Evolutionary conservation across 2,113 vertebrate species (phyloP).

Genomic region (Lamprotornis superbus): DNA sequence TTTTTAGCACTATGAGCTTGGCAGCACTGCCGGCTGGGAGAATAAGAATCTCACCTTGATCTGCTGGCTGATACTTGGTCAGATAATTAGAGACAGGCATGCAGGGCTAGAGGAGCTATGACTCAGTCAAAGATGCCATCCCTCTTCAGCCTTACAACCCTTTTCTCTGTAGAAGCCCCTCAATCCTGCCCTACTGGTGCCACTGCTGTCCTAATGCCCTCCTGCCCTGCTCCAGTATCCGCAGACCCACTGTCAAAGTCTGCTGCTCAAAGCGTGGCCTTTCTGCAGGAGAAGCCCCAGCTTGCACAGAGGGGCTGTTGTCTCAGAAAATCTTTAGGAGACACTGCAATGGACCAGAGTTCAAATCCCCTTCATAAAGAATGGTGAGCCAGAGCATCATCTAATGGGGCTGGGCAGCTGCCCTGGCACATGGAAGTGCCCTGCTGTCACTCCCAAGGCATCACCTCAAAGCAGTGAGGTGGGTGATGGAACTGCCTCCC

Average conservation of each 20-base stretch:
- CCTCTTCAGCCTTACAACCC: neutral
- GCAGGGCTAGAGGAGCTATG: neutral
- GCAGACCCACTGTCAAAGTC: neutral
- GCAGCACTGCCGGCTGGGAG: neutral
- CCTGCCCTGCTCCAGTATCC: neutral
- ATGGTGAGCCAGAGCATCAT: neutral
- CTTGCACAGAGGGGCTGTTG: neutral
- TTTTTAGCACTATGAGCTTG: neutral
- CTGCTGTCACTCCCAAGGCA: neutral
- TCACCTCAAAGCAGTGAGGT: neutral
- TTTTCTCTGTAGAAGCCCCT: neutral
- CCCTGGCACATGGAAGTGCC: neutral
- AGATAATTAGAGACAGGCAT: neutral
- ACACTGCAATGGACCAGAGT: neutral
- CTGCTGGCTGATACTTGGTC: neutral
- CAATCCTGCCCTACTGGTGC: neutral
- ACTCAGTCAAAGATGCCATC: neutral
- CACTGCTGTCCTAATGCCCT: neutral
- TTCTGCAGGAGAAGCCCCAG: neutral
- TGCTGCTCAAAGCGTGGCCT: rapidly evolving
- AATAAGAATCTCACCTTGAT: neutral
- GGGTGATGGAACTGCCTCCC: neutral
- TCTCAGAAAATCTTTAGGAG: neutral
- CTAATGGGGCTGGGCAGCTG: neutral
- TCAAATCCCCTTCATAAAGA: neutral